Evolutionary conservation across 2,888 invertebrate genomes (phyloP), one percentile per base, ranked within the genome.

Genomic region (Sepioteuthis lessoniana): DNA sequence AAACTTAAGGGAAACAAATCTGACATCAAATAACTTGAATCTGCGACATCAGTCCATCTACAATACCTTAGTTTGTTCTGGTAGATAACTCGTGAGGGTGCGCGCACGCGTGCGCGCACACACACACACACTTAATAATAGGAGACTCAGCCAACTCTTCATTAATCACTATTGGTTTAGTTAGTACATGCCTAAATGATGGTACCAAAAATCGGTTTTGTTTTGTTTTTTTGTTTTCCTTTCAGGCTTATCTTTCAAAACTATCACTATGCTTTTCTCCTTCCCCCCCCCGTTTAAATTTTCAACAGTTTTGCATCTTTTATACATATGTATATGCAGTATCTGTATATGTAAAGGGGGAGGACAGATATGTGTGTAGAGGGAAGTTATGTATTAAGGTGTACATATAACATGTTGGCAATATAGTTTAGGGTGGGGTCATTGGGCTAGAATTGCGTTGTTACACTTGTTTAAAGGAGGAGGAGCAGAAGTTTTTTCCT

Each of bases 401-500:
- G 37, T 13, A 42, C 28, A 35, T 37, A 37, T 37, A 3, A 90
- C 25, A 37, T 35, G 90, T 90, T 90, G 21, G 13, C 46, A 42
- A 28, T 42, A 90, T 25, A 42, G 31, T 91, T 25, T 42, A 31
- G 28, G 46, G 28, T 38, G 91, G 31, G 38, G 38, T 92, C 92
- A 92, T 92, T 92, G 92, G 38, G 92, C 92, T 31, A 92, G 47
- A 47, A 92, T 92, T 47, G 92, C 92, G 46, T 47, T 92, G 42
- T 42, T 42, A 92, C 92, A 92, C 46, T n/a, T 92, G 35, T 92
- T 92, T n/a, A 92, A 47, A 42, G 42, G 46, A 28, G 92, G 47
- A 21, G 46, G 47, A 0, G 92, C 46, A 35, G 76, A 1, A n/a
- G 76, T n/a, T 35, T 76, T 76, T n/a, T 47, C 92, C 46, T 38